Evolutionary conservation across 2,113 vertebrate species (phyloP).

Genomic region (Atherinomorus stipes): DNA sequence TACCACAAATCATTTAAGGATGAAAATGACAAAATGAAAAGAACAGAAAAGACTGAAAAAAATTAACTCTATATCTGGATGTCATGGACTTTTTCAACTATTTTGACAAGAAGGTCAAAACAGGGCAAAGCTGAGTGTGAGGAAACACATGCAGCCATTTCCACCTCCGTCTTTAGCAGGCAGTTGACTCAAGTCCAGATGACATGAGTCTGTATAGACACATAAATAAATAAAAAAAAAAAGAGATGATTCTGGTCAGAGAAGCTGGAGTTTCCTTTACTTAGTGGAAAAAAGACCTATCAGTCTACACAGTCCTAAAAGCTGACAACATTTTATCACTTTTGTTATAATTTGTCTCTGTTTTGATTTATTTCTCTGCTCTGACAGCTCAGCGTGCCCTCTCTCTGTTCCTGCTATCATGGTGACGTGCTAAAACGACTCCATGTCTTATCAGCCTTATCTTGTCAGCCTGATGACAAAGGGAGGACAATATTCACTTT

Average conservation of each 20-base stretch:
- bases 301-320: neutral
- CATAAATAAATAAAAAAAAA: neutral
- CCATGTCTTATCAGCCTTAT: conserved; percentile 68
- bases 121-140: neutral
- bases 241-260: neutral
- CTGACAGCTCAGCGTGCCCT: conserved; percentile 2
- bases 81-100: neutral
- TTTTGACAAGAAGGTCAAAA: conserved; percentile 21
- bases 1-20: conserved; percentile 17
- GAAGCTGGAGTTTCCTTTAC: neutral
- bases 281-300: neutral
- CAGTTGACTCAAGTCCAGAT: conserved; percentile 30
- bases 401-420: conserved; percentile 41
- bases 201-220: conserved; percentile 25
- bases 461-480: conserved; percentile 67
- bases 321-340: conserved; percentile 1
- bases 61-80: neutral
- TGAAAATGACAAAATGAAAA: neutral
- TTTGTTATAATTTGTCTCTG: conserved; percentile 1
- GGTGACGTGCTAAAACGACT: conserved; percentile 59
- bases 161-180: conserved; percentile 29
- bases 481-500: conserved; percentile 67
- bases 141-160: conserved; percentile 13
- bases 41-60: neutral
- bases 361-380: conserved; percentile 7